Evolutionary conservation across 2,113 vertebrate species (phyloP).

Genomic region (Cinclus mexicanus): DNA sequence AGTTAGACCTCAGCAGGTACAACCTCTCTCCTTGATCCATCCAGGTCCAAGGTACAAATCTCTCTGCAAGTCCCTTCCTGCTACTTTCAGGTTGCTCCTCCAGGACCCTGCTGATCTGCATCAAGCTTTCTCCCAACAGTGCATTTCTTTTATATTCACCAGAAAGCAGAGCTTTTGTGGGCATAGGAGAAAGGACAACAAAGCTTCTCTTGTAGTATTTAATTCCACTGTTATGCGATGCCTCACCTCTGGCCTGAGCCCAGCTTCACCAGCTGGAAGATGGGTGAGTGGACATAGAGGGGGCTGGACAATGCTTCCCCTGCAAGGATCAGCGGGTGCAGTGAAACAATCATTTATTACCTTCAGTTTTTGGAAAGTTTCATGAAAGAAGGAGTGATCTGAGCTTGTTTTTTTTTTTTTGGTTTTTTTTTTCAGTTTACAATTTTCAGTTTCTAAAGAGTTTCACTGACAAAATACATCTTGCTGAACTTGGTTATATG

Average conservation of each 20-base stretch:
- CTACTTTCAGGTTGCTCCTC: background rate
- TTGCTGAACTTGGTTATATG: background rate
- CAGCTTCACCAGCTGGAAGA: background rate
- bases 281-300: background rate
- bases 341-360: background rate
- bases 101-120: background rate
- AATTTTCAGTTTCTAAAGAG: background rate
- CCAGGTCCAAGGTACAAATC: background rate
- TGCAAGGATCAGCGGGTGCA: background rate
- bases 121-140: background rate
- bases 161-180: background rate
- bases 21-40: background rate
- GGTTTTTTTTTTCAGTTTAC: background rate
- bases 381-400: background rate
- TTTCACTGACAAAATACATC: background rate
- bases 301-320: background rate
- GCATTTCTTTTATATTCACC: background rate
- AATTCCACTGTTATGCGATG: background rate
- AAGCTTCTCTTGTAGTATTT: background rate
- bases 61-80: background rate
- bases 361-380: background rate
- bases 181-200: background rate
- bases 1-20: background rate
- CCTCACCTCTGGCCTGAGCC: background rate
- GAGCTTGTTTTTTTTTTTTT: background rate